Evolutionary conservation across 2,888 invertebrate species (phyloP).

Genomic region (Apamea crenata): DNA sequence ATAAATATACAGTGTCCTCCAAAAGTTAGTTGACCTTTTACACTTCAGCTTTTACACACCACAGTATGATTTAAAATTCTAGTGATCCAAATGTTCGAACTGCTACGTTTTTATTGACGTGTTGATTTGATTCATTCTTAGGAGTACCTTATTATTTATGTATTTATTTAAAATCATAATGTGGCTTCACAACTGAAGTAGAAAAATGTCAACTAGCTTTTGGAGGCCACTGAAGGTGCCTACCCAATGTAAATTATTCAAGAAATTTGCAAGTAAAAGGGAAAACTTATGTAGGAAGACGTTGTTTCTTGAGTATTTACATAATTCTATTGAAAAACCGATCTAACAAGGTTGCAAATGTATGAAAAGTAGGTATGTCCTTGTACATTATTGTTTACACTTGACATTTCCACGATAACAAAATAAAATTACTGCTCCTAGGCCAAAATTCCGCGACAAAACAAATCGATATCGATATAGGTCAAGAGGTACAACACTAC

Average conservation of each 20-base stretch:
- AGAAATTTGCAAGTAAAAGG: neutral
- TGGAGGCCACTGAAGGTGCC: neutral
- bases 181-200: too few relatives aligned
- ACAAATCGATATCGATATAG: conserved; percentile 60
- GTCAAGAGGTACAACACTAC: conserved; percentile 57
- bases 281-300: neutral
- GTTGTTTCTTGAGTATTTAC: conserved; percentile 3
- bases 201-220: neutral
- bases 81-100: too few relatives aligned
- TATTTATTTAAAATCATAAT: too few relatives aligned
- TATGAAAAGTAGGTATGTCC: conserved; percentile 14
- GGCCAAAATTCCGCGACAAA: conserved; percentile 44
- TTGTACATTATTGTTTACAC: conserved; percentile 28
- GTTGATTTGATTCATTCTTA: too few relatives aligned
- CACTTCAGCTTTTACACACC: too few relatives aligned
- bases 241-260: neutral
- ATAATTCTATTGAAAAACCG: conserved; percentile 9
- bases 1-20: neutral
- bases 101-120: too few relatives aligned
- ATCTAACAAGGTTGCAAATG: conserved; percentile 19
- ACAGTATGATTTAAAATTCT: too few relatives aligned
- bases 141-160: too few relatives aligned
- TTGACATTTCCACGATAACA: conserved; percentile 52
- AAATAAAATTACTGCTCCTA: conserved; percentile 44
- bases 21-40: too few relatives aligned